Evolutionary conservation across 2,888 invertebrate species (phyloP).

Genomic region (Crepidodera aurea): DNA sequence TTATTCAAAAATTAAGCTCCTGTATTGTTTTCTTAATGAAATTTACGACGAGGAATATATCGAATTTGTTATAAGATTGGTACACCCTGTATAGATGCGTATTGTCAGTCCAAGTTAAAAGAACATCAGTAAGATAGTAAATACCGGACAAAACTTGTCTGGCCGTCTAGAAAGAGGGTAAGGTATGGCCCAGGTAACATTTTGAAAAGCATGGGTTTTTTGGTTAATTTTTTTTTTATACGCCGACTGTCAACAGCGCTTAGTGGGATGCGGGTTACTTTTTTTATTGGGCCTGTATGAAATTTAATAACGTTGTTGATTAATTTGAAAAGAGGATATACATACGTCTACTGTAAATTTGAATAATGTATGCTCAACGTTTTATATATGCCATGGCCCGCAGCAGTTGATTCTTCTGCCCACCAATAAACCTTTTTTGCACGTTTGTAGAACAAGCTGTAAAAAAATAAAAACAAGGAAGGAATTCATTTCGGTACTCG

Average conservation of each 20-base stretch:
- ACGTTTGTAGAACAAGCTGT: not conserved
- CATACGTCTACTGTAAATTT: slow-evolving; percentile 15
- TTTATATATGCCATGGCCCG: not conserved
- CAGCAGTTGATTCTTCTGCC: not conserved
- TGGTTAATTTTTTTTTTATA: slow-evolving; percentile 6
- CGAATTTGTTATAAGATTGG: too few relatives aligned
- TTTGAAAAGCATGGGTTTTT: slow-evolving; percentile 46
- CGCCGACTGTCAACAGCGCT: slow-evolving; percentile 18
- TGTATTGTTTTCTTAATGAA: too few relatives aligned
- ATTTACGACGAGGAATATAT: too few relatives aligned
- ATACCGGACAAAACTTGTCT: slow-evolving; percentile 35
- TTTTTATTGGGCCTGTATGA: slow-evolving; percentile 17
- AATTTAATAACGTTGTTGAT: slow-evolving; percentile 23
- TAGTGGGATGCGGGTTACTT: slow-evolving; percentile 18
- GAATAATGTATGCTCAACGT: slow-evolving; percentile 16
- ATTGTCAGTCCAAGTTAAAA: slow-evolving; percentile 45
- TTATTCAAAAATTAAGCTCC: too few relatives aligned
- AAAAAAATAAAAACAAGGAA: too few relatives aligned
- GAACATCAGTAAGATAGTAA: slow-evolving; percentile 29
- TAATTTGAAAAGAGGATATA: slow-evolving; percentile 18
- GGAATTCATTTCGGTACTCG: too few relatives aligned
- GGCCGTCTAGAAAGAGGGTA: slow-evolving; percentile 48
- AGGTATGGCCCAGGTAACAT: slow-evolving; percentile 57
- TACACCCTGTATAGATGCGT: slow-evolving; percentile 47
- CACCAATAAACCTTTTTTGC: not conserved